phyloP scores from a whole-genome alignment of 1,140 invertebrate species.

The Drosophila willistoni region DNA sequence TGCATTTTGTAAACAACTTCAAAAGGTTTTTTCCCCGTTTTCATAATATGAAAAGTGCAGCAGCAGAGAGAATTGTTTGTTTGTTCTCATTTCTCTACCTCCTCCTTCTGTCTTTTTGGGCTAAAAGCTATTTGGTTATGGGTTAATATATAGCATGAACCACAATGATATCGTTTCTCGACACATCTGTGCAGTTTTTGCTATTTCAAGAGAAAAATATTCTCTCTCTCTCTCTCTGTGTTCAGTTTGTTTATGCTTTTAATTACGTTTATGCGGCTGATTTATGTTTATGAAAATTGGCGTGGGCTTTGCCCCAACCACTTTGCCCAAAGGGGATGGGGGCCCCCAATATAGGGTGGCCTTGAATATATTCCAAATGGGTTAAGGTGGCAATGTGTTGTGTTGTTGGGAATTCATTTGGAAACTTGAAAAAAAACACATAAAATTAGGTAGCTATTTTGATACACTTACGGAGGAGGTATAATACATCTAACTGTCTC shows the following conservation, averaged over 20 bases:
- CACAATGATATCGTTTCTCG: conserved; percentile 38
- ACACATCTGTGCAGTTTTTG: conserved; percentile 69
- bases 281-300: conserved; percentile 59
- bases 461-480: no score
- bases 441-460: no score
- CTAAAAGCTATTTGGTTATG: conserved; percentile 52
- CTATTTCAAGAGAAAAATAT: conserved; percentile 4
- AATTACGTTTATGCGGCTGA: conserved; percentile 74
- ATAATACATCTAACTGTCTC: no score
- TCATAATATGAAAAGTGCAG: conserved; percentile 22
- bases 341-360: neutral
- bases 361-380: conserved; percentile 5
- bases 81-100: conserved; percentile 9
- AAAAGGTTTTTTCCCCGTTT: neutral
- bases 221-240: conserved; percentile 12
- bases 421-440: neutral
- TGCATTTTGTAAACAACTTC: conserved; percentile 1
- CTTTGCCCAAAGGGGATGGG: neutral
- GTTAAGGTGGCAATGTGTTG: conserved; percentile 3
- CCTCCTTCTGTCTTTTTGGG: conserved; percentile 21
- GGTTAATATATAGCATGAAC: conserved; percentile 20
- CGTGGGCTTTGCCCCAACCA: conserved; percentile 17
- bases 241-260: conserved; percentile 73
- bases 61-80: conserved; percentile 5
- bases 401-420: neutral